phyloP scores from a whole-genome alignment of 30 jellyfish, hydroid and myxozoan species.

The Mastigias papua region DNA sequence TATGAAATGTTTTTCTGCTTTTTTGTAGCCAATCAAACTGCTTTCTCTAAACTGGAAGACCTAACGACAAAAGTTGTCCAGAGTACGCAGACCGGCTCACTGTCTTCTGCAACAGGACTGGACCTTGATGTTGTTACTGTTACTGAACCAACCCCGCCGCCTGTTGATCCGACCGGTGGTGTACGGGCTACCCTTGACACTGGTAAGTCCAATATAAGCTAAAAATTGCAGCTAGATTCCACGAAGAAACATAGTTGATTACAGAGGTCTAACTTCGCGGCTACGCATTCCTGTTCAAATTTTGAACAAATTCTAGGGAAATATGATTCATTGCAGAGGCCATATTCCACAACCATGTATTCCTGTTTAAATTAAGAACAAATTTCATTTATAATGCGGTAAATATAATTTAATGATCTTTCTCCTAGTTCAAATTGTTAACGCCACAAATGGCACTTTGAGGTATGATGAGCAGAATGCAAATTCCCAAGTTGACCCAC shows the following conservation, averaged over 20 bases:
- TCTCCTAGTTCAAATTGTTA: conserved; percentile 58
- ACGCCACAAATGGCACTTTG: conserved; percentile 69
- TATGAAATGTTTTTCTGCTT: not conserved
- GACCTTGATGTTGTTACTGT: conserved; percentile 79
- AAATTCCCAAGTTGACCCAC: not conserved
- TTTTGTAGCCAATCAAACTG: conserved; percentile 50
- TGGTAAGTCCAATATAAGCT: conserved; percentile 68
- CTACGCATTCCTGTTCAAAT: no score
- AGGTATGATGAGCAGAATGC: conserved; percentile 48
- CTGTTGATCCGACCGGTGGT: conserved; percentile 86
- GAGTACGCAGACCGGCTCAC: conserved; percentile 80
- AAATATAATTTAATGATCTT: no score
- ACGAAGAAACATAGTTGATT: no score
- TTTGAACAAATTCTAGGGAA: no score
- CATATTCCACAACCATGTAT: no score
- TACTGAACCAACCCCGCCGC: conserved; percentile 87
- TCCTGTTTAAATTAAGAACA: no score
- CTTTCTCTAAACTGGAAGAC: conserved; percentile 58
- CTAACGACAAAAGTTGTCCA: conserved; percentile 84
- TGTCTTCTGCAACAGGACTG: conserved; percentile 74
- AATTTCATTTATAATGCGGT: no score
- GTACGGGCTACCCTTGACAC: conserved; percentile 73
- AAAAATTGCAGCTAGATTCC: no score
- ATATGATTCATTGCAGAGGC: no score
- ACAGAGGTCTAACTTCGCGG: no score